Evolutionary conservation across 2,888 invertebrate genomes (phyloP), one percentile per base, ranked within the genome.

Genomic region (Taphrorychus bicolor): DNA sequence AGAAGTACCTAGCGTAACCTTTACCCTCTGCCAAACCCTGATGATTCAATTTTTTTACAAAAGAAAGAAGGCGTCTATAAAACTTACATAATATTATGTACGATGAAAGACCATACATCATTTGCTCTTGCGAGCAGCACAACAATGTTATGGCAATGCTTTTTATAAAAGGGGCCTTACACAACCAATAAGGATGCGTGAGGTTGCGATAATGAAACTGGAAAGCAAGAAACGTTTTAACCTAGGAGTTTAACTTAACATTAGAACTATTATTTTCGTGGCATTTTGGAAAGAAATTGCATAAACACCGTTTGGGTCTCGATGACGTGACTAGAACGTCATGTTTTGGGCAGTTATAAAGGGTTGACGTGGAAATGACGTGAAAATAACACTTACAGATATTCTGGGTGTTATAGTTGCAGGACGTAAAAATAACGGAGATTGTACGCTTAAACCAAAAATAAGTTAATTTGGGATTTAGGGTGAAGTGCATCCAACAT

Each of bases 201-300:
- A 77, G 77, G 79, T 76, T 77, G 79, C 78, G 76, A 77, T 75
- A 16, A 71, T 70, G 73, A n/a, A n/a, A n/a, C 7, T 32, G 32
- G 9, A 45, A 76, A 75, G 74, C 74, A 74, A 53, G 53, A 45
- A 51, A 51, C n/a, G 73, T 68, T 74, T 75, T 78, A 77, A 78
- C 75, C 77, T 81, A n/a, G n/a, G n/a, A n/a, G n/a, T n/a, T n/a
- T n/a, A 81, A 78, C 77, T 79, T 80, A 80, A 79, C 73, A 77
- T 76, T 77, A 45, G 73, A 76, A 75, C 75, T 77, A 76, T 16
- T 16, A 45, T 32, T 73, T 75, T 76, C 74, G 78, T 80, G 80
- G 79, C 79, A 79, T 79, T 78, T 45, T 45, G 74, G 57, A 73
- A 73, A 71, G 75, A 76, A 75, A 77, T 73, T 73, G 68, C 75